Evolutionary conservation across 2,113 vertebrate species (phyloP), one percentile per base, ranked within the genome.

Genomic region (Tonatia bakeri): DNA sequence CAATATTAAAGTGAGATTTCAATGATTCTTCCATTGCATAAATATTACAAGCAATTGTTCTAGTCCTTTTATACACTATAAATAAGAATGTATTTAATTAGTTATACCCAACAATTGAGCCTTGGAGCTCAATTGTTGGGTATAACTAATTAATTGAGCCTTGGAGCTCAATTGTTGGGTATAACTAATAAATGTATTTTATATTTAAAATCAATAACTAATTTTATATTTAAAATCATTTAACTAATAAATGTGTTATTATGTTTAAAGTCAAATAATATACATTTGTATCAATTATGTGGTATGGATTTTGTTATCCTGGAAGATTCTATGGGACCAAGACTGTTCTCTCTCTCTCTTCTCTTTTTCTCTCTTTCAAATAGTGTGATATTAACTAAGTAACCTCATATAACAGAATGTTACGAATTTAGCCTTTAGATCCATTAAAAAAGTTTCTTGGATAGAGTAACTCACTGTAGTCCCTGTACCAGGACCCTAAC

Each of bases 381-480:
- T 11, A 73, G 17, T 45, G 45, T 93, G 31, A 86, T 28, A 31
- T 47, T 77, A 94, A 89, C 36, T 85, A 89, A 40, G 31, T 87
- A n/a, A 38, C 65, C 26, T 92, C 77, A 26, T 17, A 87, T 91
- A 94, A n/a, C 59, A 33, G 59, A 1, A 3, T 28, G 13, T n/a
- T 92, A 19, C 36, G 17, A 64, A 7, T 36, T 84, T 94, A 94
- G 83, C 65, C 38, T 79, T 69, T 12, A 61, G 16, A 38, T 89
- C 91, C 72, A 56, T 0, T 87, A 64, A 72, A 91, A 92, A 94
- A 92, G 69, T 85, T 88, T 13, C 43, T 96, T 28, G 79, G 88
- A 89, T 56, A 79, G 96, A 97, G 56, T 47, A 91, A 94, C 47
- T 81, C 73, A 88, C 33, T 81, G n/a, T 94, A 43, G 96, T 84